These are phyloP conservation scores for Apamea anceps DNA, from an alignment of 2,888 invertebrate genomes.

Conservation along the genomic window DNA sequence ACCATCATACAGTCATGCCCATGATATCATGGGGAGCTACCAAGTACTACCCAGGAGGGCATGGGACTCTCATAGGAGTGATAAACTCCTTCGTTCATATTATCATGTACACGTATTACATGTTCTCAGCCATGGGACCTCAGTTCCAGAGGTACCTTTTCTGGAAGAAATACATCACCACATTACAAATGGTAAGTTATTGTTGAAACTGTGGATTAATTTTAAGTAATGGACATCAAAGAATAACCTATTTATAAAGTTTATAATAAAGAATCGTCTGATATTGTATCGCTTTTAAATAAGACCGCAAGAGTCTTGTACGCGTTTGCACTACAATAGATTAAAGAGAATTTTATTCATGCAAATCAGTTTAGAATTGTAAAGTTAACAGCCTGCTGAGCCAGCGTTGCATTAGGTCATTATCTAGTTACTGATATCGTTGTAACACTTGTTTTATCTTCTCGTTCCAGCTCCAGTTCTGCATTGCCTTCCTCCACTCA, in stretches of 20 bases:
- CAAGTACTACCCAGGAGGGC: conserved; percentile 96
- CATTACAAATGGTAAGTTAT: conserved; percentile 87
- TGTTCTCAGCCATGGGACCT: conserved; percentile 97
- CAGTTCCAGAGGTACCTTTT: conserved; percentile 96
- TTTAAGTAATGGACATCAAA: not conserved
- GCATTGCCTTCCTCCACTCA: conserved; percentile 96
- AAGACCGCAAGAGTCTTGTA: not conserved
- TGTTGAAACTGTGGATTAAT: not conserved
- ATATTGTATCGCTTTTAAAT: not conserved
- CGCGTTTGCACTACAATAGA: not conserved
- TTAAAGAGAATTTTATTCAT: not conserved
- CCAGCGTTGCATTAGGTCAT: no score
- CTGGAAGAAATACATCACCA: conserved; percentile 98
- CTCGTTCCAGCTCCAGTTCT: conserved; percentile 95
- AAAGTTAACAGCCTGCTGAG: not conserved
- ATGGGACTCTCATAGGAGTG: conserved; percentile 97
- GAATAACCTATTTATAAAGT: no score
- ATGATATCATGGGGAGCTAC: conserved; percentile 98
- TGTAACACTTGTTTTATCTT: conserved; percentile 24
- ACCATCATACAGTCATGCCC: conserved; percentile 99
- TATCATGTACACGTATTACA: conserved; percentile 98
- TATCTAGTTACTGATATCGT: not conserved
- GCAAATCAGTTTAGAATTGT: not conserved
- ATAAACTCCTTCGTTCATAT: conserved; percentile 98
- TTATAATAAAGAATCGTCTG: not conserved